phyloP scores from a whole-genome alignment of 2,113 vertebrate species.

The Sigmodon hispidus region DNA sequence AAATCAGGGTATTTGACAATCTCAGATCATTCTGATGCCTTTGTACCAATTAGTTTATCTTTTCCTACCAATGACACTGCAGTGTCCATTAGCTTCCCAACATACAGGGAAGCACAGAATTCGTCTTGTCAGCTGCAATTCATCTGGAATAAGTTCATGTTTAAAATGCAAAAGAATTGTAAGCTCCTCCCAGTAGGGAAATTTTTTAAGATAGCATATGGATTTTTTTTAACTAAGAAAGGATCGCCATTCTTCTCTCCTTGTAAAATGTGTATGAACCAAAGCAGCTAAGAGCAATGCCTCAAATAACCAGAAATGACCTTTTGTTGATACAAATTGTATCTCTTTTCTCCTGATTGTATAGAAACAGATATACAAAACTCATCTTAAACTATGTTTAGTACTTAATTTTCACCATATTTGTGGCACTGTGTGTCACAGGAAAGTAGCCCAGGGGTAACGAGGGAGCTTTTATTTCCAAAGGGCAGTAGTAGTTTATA shows the following conservation, averaged over 20 bases:
- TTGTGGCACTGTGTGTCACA: slow-evolving; percentile 99
- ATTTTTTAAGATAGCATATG: slow-evolving; percentile 60
- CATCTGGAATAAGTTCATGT: slow-evolving; percentile 49
- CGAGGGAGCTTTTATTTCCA: slow-evolving; percentile 85
- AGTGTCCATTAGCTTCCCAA: slow-evolving; percentile 35
- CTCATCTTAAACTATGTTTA: slow-evolving; percentile 92
- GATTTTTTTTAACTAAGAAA: slow-evolving; percentile 80
- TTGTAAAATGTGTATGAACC: slow-evolving; percentile 80
- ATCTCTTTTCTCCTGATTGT: slow-evolving; percentile 98
- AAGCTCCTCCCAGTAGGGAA: slow-evolving; percentile 18
- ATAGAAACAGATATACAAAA: slow-evolving; percentile 94
- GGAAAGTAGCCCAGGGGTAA: slow-evolving; percentile 93
- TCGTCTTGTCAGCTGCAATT: slow-evolving; percentile 38
- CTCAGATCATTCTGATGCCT: slow-evolving; percentile 53
- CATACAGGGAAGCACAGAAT: slow-evolving; percentile 55
- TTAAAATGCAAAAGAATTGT: slow-evolving; percentile 49
- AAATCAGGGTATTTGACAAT: slow-evolving; percentile 65
- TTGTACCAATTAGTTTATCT: slow-evolving; percentile 41
- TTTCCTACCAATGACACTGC: slow-evolving; percentile 49
- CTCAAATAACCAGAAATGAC: slow-evolving; percentile 99
- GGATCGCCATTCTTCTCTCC: slow-evolving; percentile 80
- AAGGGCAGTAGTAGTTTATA: slow-evolving; percentile 91
- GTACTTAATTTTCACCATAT: slow-evolving; percentile 93
- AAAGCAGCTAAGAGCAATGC: slow-evolving; percentile 94
- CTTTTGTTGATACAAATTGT: slow-evolving; percentile 99